Percentiles rank a stretch among this genome's conserved stretches.
These are phyloP conservation scores for Urophycis tenuis DNA, from an alignment of 2,797 vertebrate species.

Conservation along the genomic window DNA sequence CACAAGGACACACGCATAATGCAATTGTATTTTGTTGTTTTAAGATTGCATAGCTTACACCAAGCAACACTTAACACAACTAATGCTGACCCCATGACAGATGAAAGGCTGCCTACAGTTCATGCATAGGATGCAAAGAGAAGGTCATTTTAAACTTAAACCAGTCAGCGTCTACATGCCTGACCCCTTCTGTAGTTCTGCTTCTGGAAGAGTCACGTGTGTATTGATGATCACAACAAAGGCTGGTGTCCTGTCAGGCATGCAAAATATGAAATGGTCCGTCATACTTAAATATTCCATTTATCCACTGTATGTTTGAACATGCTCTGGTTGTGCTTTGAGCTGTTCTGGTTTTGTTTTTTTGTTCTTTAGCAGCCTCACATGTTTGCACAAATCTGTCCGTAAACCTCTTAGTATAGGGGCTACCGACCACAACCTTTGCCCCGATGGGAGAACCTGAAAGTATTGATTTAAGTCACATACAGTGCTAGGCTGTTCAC, in stretches of 20 bases:
- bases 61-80: no score
- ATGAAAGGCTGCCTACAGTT: no score
- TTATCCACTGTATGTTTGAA: background rate
- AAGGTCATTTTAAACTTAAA: no score
- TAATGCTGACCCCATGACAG: no score
- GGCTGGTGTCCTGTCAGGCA: background rate
- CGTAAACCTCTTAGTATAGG: conserved; percentile 3
- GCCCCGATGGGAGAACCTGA: background rate
- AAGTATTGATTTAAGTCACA: background rate
- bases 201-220: no score
- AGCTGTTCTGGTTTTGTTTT: background rate
- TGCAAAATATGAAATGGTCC: background rate
- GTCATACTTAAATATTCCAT: background rate
- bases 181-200: no score
- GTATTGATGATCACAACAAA: no score
- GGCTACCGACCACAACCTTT: background rate
- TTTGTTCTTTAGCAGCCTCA: background rate
- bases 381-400: conserved; percentile 4
- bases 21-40: no score
- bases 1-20: background rate
- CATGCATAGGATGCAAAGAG: no score
- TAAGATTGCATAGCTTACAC: background rate
- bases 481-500: background rate
- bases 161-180: no score
- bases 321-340: background rate